Conservation (phyloP, 2,888 invertebrate species). For the Phytoseiulus persimilis region DNA sequence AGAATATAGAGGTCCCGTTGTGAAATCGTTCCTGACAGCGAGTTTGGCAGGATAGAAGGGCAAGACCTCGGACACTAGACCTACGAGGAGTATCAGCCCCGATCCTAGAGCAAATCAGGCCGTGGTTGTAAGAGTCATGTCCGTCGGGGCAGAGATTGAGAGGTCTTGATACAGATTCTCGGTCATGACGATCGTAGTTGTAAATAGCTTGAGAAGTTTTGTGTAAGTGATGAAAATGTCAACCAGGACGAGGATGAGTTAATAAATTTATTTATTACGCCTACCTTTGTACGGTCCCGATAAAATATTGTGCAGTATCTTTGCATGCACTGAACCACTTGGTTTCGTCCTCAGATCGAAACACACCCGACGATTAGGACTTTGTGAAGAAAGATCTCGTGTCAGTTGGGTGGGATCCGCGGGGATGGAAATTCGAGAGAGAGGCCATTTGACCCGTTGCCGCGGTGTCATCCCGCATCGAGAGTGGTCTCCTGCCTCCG, state of each 20-base stretch:
- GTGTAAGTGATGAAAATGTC: background rate
- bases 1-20: no score
- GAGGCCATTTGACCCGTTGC: background rate
- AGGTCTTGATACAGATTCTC: background rate
- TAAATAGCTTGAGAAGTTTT: background rate
- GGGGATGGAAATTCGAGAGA: background rate
- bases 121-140: background rate
- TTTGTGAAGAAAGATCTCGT: no score
- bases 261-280: constrained; percentile 36
- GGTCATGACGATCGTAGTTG: background rate
- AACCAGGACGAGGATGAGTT: background rate
- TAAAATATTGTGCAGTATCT: background rate
- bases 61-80: no score
- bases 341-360: no score
- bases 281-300: constrained; percentile 34
- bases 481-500: background rate
- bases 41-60: no score
- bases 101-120: background rate
- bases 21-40: no score
- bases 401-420: no score
- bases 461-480: background rate
- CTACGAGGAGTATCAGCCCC: no score
- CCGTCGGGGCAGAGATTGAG: background rate
- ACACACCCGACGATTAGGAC: no score
- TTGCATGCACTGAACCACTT: background rate